Base-by-base conservation (phyloP, 2,797 vertebrate species). In the Enteromius thamalakanensis region DNA sequence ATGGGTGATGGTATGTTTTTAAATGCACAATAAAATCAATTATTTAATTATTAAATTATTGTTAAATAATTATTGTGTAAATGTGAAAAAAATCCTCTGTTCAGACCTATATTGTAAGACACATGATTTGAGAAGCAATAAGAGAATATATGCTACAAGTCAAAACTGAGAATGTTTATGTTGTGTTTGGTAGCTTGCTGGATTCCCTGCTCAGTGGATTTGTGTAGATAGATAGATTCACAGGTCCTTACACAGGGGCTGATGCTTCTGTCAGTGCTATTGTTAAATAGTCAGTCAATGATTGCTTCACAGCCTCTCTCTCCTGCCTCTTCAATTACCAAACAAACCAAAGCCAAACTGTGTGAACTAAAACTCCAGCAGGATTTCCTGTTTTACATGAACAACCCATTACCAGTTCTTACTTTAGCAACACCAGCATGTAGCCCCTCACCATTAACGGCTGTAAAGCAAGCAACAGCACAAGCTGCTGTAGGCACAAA, bases 271-370 rank as follows among this genome's bases (percentile, higher is more conserved):
- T 45, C 51, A 17, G 68, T 23, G 53, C 17, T 80, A 71, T 71
- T 60, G 53, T 69, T 58, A 58, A 80, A 70, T 42, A 58, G 17
- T 23, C 15, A 49, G 19, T 15, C 80, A 34, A 60, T 81, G 42
- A 71, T 62, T 64, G 69, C 29, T 37, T 72, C 7, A 62, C 37
- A 51, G 4, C 7, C 1, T 32, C 26, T 3, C 1, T 32, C 37
- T 3, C 14, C 79, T 26, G 0, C 21, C 42, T 65, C 21, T 65
- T 37, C 9, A 74, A 81, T 60, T 47, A 17, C 51, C 51, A 9
- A 53, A 49, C 60, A 49, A 65, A 65, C n/a, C 51, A 55, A 19
- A 70, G 23, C 15, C 34, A 40, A 58, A 74, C 45, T 19, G 42
- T 81, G 12, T 37, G 5, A 51, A 49, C 4, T 74, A 0, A 60